Conservation (phyloP, 2,888 invertebrate species). For the Odontomyia ornata region DNA sequence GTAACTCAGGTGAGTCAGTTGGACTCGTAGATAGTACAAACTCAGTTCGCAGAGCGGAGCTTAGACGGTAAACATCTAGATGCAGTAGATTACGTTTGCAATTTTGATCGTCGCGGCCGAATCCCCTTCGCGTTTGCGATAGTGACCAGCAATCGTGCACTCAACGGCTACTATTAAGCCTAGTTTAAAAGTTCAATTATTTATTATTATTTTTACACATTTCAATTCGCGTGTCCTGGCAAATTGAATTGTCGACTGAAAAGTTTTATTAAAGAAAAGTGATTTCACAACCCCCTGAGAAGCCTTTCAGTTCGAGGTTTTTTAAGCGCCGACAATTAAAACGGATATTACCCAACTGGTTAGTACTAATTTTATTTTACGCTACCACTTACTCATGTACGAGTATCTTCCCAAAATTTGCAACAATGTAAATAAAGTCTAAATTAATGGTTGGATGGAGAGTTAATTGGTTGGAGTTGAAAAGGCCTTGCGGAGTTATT, state of each 20-base stretch:
- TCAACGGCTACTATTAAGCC: not conserved
- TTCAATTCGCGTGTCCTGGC: not conserved
- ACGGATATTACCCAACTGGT: conserved; percentile 29
- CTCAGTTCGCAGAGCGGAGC: conserved; percentile 19
- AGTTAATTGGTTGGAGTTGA: not conserved
- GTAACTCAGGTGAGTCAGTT: conserved; percentile 18
- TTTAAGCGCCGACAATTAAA: not conserved
- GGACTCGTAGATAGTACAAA: conserved; percentile 19
- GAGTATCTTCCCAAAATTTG: not conserved
- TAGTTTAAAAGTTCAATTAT: not conserved
- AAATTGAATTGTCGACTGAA: not conserved
- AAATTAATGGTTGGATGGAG: not conserved
- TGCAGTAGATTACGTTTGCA: not conserved
- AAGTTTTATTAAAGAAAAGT: conserved; percentile 2
- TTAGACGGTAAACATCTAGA: conserved; percentile 27
- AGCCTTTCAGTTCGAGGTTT: not conserved
- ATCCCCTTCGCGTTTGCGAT: not conserved
- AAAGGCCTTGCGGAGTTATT: conserved; percentile 17
- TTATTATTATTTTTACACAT: conserved; percentile 2
- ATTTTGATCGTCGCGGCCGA: not conserved
- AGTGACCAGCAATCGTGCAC: conserved; percentile 18
- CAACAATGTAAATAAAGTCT: not conserved
- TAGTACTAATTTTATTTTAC: not conserved
- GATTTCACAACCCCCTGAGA: not conserved
- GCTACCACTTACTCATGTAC: too few species aligned